Percentiles rank a stretch among this genome's conserved stretches.
Conservation (phyloP, 1,140 invertebrate genomes). For the Drosophila pectinifera region DNA sequence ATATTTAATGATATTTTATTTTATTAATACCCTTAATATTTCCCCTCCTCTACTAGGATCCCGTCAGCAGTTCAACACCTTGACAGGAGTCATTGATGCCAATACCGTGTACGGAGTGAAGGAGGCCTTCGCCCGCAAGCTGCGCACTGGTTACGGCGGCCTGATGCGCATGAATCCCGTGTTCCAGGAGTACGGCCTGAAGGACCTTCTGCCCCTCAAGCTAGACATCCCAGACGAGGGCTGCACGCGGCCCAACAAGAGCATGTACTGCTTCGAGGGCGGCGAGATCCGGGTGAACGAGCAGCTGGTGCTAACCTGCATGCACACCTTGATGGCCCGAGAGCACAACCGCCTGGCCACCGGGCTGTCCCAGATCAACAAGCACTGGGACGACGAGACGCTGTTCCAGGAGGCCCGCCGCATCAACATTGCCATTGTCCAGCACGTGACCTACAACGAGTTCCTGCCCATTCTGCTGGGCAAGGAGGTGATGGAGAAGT, state of each 20-base stretch:
- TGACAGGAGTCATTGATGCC: constrained; percentile 90
- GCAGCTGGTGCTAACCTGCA: constrained; percentile 94
- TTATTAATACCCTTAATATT: too few species aligned
- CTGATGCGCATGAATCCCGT: constrained; percentile 94
- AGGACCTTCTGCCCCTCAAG: constrained; percentile 95
- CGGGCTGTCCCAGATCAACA: constrained; percentile 92
- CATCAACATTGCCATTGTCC: constrained; percentile 95
- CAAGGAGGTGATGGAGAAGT: constrained; percentile 96
- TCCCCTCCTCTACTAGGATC: constrained; percentile 88
- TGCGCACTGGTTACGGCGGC: constrained; percentile 91
- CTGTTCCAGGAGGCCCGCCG: constrained; percentile 96
- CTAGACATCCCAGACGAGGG: constrained; percentile 95
- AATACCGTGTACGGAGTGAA: constrained; percentile 93
- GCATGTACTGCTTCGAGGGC: constrained; percentile 96
- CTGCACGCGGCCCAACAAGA: constrained; percentile 94
- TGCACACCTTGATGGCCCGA: constrained; percentile 95
- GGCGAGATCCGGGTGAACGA: constrained; percentile 98
- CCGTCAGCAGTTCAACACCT: constrained; percentile 91
- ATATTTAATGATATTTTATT: too few species aligned
- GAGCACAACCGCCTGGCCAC: constrained; percentile 95
- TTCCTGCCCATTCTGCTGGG: constrained; percentile 97
- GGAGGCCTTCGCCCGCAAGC: constrained; percentile 91
- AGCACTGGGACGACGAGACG: constrained; percentile 97
- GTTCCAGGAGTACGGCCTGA: constrained; percentile 94
- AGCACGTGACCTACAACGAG: constrained; percentile 97